Evolutionary conservation across 1,140 invertebrate genomes (phyloP).

Genomic region (Spodoptera frugiperda): DNA sequence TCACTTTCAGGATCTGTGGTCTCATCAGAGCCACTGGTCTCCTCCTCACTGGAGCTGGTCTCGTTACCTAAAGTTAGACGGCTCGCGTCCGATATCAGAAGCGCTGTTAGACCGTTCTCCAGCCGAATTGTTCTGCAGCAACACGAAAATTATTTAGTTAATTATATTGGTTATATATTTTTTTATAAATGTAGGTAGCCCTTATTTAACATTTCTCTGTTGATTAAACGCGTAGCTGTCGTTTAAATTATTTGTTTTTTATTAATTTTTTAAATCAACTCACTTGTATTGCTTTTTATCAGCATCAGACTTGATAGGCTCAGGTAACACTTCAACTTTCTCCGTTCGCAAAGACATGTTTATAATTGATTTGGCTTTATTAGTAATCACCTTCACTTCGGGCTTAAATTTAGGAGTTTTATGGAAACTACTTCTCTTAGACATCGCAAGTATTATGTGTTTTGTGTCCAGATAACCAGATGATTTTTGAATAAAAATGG

Average conservation of each 20-base stretch:
- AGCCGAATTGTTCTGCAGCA: conserved; percentile 87
- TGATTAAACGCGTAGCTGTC: not conserved
- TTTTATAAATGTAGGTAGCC: not conserved
- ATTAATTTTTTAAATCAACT: conserved; percentile 52
- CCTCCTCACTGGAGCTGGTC: conserved; percentile 70
- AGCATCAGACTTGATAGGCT: conserved; percentile 79
- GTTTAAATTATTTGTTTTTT: not conserved
- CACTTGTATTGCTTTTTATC: conserved; percentile 84
- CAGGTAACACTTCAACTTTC: conserved; percentile 76
- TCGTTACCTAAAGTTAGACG: conserved; percentile 59
- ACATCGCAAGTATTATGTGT: conserved; percentile 66
- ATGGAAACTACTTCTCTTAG: conserved; percentile 76
- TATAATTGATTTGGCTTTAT: conserved; percentile 54
- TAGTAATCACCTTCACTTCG: conserved; percentile 69
- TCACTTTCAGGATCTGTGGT: conserved; percentile 77
- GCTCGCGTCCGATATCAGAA: conserved; percentile 89
- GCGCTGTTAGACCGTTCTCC: conserved; percentile 89
- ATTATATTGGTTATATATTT: not conserved
- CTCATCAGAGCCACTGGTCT: conserved; percentile 76
- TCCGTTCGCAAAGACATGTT: conserved; percentile 62
- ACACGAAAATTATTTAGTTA: not conserved
- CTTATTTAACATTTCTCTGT: not conserved
- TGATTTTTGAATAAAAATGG: conserved; percentile 78
- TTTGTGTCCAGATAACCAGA: conserved; percentile 64
- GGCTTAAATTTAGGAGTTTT: conserved; percentile 77